Evolutionary conservation across 1,140 invertebrate genomes (phyloP), one percentile per base, ranked within the genome.

Genomic region (Papilio aristodemus): DNA sequence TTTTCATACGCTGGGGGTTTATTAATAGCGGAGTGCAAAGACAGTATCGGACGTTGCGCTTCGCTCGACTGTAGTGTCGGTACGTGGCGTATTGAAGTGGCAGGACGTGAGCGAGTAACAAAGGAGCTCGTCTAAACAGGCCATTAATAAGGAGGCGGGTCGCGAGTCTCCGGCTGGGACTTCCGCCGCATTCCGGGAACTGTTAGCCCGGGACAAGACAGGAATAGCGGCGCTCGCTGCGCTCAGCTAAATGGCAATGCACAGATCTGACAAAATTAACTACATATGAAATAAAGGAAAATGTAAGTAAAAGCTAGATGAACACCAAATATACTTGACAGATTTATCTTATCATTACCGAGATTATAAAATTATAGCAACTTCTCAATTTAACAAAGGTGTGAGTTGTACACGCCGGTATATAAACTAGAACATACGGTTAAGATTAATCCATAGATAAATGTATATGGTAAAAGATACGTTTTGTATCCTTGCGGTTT

Each of bases 61-160:
- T 63, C 25, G 66, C 69, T 69, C 50, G 32, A 41, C 50, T 59
- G 37, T 43, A 46, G 38, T 59, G 59, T 73, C 64, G 63, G 71
- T 75, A 73, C 64, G 69, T 70, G 59, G 67, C 39, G 73, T 70
- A 73, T 70, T 83, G 72, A 80, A 83, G 81, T 84, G 78, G 76
- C 78, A 81, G 79, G 79, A 87, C 85, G 86, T 83, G 85, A 86
- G 85, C 77, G 72, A 84, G 80, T 86, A 86, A 89, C 88, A 88
- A 88, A 90, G 85, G 82, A 86, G 86, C 80, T 78, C 77, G 82
- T 84, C 79, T 88, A 90, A 89, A 87, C 86, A 88, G 87, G 86
- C 81, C 87, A 89, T 90, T 90, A 88, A 90, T 86, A 90, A 87
- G 84, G 84, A 85, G 81, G 76, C 84, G 81, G 84, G 79, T 80